Evolutionary conservation across 2,888 invertebrate species (phyloP).

Genomic region (Amphipyra tragopoginis): DNA sequence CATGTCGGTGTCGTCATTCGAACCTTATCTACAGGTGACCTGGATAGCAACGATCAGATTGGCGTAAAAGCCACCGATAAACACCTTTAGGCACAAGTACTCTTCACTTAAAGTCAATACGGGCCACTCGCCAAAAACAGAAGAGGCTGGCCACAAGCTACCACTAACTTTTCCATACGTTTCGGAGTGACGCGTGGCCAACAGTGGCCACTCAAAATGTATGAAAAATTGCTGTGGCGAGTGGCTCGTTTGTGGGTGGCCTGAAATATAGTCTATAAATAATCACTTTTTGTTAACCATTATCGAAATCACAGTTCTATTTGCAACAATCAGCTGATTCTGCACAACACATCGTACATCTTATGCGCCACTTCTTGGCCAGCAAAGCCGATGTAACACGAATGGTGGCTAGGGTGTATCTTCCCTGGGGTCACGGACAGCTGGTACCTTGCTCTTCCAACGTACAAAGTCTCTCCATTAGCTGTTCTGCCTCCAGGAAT

Average conservation of each 20-base stretch:
- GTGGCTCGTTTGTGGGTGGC: no score
- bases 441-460: slow-evolving; percentile 89
- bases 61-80: neutral
- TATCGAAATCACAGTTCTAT: slow-evolving; percentile 4
- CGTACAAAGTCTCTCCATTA: slow-evolving; percentile 86
- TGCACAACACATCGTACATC: slow-evolving; percentile 83
- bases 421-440: slow-evolving; percentile 90
- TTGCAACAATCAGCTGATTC: slow-evolving; percentile 70
- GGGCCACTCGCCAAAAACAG: no score
- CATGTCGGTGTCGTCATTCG: no score
- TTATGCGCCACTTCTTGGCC: slow-evolving; percentile 82
- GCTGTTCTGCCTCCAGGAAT: slow-evolving; percentile 87
- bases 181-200: no score
- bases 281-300: slow-evolving; percentile 6
- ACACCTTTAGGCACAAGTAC: no score
- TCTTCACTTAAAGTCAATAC: no score
- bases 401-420: slow-evolving; percentile 82
- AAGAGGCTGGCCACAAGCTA: no score
- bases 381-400: slow-evolving; percentile 82
- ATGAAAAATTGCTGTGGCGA: no score
- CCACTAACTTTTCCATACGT: no score
- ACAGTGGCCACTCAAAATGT: no score
- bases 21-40: neutral
- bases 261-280: neutral
- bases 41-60: neutral